Base-by-base conservation (phyloP, 1,140 invertebrate species). In the Drosophila melanica region DNA sequence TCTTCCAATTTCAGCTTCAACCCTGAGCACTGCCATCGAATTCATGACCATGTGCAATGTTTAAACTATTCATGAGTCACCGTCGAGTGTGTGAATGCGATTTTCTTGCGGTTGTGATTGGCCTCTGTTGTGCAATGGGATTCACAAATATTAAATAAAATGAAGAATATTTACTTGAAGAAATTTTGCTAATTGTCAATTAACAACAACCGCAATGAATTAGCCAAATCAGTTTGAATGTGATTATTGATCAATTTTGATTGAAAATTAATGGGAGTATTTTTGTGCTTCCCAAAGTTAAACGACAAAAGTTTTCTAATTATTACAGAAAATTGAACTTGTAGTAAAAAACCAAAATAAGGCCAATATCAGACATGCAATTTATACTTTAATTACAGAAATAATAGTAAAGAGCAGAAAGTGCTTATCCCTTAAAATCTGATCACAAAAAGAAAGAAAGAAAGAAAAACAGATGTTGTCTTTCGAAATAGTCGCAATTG, bases 1-100 rank as follows among this genome's bases (percentile, higher is more conserved):
- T 73, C 66, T 57, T 76, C 33, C 75, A 55, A 68, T 63, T 75
- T 80, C 53, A 57, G 33, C 58, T 73, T 41, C n/a, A n/a, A 45
- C 59, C 59, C 16, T 60, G 58, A 48, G 35, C 41, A 42, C 16
- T 35, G 44, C 27, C 30, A 45, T 69, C 66, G 45, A 81, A 77
- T 70, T 75, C 69, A 75, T 50, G 78, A 81, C 66, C 81, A 74
- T 72, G 53, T 78, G 70, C 66, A 76, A 57, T 67, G 48, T 54
- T 57, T 23, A 57, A 62, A 62, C 41, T 47, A 53, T 51, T 39
- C 42, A 55, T 75, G 50, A 65, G n/a, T 65, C 50, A 65, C 37
- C 18, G 41, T 14, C 11, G 41, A 45, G n/a, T 39, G 18, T 53
- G 59, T 35, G 45, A 71, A 44, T 79, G 63, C n/a, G 64, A 65